phyloP scores from a whole-genome alignment of 2,113 vertebrate species.

The Spea multiplicata region DNA sequence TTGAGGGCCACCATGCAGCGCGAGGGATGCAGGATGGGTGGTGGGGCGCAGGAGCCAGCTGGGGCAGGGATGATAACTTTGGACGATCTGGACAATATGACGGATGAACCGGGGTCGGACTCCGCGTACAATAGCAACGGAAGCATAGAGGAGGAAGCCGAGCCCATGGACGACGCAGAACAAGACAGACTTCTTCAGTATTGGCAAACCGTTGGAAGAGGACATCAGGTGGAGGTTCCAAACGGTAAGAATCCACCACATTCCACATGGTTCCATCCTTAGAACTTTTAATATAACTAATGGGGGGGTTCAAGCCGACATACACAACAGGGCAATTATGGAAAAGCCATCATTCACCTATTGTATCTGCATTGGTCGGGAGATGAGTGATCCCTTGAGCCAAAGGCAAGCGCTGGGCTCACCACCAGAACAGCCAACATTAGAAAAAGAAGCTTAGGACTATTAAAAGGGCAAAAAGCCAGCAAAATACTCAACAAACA shows the following conservation, averaged over 20 bases:
- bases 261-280: too few species aligned
- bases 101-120: conserved; percentile 70
- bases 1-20: conserved; percentile 62
- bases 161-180: conserved; percentile 65
- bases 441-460: too few species aligned
- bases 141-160: conserved; percentile 64
- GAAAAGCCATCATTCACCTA: neutral
- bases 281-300: neutral
- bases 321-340: neutral
- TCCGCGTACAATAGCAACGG: conserved; percentile 65
- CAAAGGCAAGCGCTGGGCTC: too few species aligned
- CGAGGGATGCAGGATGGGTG: conserved; percentile 68
- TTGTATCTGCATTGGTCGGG: neutral
- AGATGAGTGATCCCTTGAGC: neutral
- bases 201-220: conserved; percentile 81
- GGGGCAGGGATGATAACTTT: conserved; percentile 70
- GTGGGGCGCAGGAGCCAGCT: conserved; percentile 47
- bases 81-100: conserved; percentile 78
- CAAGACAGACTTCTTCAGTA: conserved; percentile 74
- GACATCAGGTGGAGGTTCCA: conserved; percentile 82
- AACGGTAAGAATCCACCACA: conserved; percentile 63
- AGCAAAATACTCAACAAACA: too few species aligned
- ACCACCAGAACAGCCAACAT: too few species aligned
- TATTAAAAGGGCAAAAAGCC: too few species aligned
- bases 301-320: neutral